A percentile compares a stretch with the other conserved stretches of the same genome.
Conservation (phyloP, 64 coral and sea anemone species). For the Pocillopora verrucosa region DNA sequence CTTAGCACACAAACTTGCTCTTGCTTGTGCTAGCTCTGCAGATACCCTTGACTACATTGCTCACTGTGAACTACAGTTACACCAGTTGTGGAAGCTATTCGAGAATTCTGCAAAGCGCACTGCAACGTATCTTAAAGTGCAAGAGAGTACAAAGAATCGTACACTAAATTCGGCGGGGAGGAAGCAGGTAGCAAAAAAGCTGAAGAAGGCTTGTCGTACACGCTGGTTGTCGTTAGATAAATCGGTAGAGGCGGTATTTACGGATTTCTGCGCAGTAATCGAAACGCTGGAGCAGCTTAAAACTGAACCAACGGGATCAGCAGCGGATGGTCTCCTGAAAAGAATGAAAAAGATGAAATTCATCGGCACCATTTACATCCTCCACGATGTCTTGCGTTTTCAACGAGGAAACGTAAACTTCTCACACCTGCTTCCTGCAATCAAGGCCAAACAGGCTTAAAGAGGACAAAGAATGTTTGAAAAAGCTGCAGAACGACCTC, state of each 20-base stretch:
- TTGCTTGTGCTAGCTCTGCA: constrained; percentile 35
- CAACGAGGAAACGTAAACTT: constrained; percentile 45
- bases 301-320: constrained; percentile 36
- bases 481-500: constrained; percentile 39
- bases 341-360: constrained; percentile 39
- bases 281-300: constrained; percentile 34
- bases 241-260: constrained; percentile 35
- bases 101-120: constrained; percentile 30
- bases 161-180: constrained; percentile 33
- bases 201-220: constrained; percentile 41
- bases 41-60: constrained; percentile 40
- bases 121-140: constrained; percentile 40
- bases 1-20: constrained; percentile 29
- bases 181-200: constrained; percentile 38
- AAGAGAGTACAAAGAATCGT: constrained; percentile 20
- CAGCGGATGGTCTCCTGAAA: constrained; percentile 34
- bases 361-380: constrained; percentile 39
- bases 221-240: constrained; percentile 36
- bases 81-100: constrained; percentile 39
- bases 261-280: constrained; percentile 33
- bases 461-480: constrained; percentile 41
- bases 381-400: constrained; percentile 37
- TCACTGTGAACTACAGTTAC: constrained; percentile 35
- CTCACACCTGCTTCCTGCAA: constrained; percentile 44
- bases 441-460: constrained; percentile 43